Base-by-base conservation (phyloP, 1,140 invertebrate species). In the Lucilia cuprina region DNA sequence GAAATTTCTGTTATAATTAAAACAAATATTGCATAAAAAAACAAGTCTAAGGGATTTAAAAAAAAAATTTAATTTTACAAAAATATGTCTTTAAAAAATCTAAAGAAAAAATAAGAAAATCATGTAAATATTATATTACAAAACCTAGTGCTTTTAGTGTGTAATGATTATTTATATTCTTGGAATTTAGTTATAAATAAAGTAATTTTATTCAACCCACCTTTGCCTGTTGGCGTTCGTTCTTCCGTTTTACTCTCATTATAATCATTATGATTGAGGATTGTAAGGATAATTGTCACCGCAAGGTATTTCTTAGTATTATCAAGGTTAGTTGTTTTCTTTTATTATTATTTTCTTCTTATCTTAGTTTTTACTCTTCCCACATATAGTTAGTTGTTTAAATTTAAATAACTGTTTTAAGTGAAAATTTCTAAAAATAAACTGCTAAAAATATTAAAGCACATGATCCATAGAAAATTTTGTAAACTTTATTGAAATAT, bases 291-390 rank as follows among this genome's bases (percentile, higher is more conserved):
- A 78, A 84, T 80, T 84, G 83, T 60, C 83, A 84, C 55, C 83
- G 83, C 74, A 84, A 84, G 83, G 83, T 84, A 84, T 84, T 78
- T 65, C 49, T 78, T 78, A 77, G 83, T 47, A 49, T 84, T 84
- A 49, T 84, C 47, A 84, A 84, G 83, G 83, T 84, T 84, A 41
- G 83, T 84, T 84, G n/a, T 55, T 19, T 70, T 70, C 5, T 70
- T 70, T 70, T 21, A 34, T 25, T 47, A 35, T 41, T 21, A 41
- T 74, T 21, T 30, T 35, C 19, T 49, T 74, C n/a, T n/a, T n/a
- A n/a, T n/a, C n/a, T n/a, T n/a, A n/a, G n/a, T n/a, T n/a, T n/a
- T n/a, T n/a, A n/a, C n/a, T n/a, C n/a, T n/a, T n/a, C n/a, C n/a
- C n/a, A n/a, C n/a, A n/a, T n/a, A n/a, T n/a, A n/a, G n/a, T n/a